These are phyloP conservation scores for Micrasema minimum DNA, from an alignment of 1,140 invertebrate species.

Conservation along the genomic window DNA sequence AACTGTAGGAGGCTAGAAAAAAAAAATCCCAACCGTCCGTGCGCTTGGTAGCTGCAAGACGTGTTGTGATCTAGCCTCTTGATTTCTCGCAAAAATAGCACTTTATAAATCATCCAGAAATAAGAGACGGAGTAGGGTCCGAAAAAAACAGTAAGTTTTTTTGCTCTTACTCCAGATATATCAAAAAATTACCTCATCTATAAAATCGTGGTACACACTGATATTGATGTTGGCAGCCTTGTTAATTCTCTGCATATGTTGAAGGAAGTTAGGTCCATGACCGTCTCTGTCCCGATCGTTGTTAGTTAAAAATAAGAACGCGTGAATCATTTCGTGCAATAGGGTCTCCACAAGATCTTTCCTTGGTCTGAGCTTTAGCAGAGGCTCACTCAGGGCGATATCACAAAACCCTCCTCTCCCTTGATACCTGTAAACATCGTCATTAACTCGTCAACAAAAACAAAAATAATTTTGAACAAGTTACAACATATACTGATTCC, in stretches of 20 bases:
- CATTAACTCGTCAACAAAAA: no score
- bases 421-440: slow-evolving; percentile 72
- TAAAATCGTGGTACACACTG: slow-evolving; percentile 72
- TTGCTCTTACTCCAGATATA: no score
- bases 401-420: slow-evolving; percentile 80
- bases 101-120: no score
- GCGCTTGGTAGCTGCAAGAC: no score
- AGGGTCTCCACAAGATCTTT: slow-evolving; percentile 95
- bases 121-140: no score
- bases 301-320: slow-evolving; percentile 90
- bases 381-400: slow-evolving; percentile 87
- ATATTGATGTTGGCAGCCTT: slow-evolving; percentile 86
- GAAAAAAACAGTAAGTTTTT: no score
- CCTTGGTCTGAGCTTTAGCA: slow-evolving; percentile 90
- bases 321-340: slow-evolving; percentile 99
- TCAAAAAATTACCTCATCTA: slow-evolving; percentile 61
- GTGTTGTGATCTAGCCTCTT: no score
- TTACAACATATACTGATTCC: no score
- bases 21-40: no score
- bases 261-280: slow-evolving; percentile 94
- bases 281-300: slow-evolving; percentile 87
- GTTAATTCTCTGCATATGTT: slow-evolving; percentile 96
- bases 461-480: no score
- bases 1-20: no score
- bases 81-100: no score